phyloP scores from a whole-genome alignment of 1,140 invertebrate genomes.

The Rhizoglyphus robini region DNA sequence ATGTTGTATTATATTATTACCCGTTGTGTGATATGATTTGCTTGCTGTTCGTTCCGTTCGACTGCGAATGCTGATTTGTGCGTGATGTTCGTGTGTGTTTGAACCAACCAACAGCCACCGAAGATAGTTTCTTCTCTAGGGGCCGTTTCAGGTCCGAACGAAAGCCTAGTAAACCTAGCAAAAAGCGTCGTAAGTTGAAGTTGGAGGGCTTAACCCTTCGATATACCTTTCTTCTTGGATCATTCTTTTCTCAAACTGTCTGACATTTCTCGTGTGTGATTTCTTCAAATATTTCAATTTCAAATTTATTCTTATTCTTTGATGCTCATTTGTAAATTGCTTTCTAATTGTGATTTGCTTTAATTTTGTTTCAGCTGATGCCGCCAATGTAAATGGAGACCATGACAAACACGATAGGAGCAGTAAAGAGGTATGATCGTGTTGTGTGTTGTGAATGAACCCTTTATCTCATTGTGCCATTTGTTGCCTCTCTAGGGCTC shows the following conservation, averaged over 20 bases:
- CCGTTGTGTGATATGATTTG: too few relatives aligned
- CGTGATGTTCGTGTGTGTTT: neutral
- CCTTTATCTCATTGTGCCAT: neutral
- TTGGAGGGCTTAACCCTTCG: too few relatives aligned
- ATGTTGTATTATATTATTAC: too few relatives aligned
- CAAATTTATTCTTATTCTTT: neutral
- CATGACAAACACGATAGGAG: constrained; percentile 4
- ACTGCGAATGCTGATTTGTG: too few relatives aligned
- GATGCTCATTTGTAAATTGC: neutral
- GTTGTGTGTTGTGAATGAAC: neutral
- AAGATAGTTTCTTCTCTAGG: constrained; percentile 20
- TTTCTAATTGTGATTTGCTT: neutral
- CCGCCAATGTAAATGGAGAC: constrained; percentile 1
- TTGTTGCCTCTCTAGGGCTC: constrained; percentile 1
- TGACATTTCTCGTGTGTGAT: neutral
- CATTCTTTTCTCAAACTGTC: neutral
- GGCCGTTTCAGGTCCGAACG: constrained; percentile 18
- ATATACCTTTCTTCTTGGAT: too few relatives aligned
- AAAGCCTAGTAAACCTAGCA: neutral
- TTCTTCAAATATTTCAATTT: neutral
- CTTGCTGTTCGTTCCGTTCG: too few relatives aligned
- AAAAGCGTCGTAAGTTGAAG: neutral
- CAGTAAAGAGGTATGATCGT: constrained; percentile 5
- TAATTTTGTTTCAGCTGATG: neutral
- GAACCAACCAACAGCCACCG: constrained; percentile 11